These are phyloP conservation scores for Callospermophilus lateralis DNA, from an alignment of 2,113 vertebrate genomes.

Conservation along the genomic window DNA sequence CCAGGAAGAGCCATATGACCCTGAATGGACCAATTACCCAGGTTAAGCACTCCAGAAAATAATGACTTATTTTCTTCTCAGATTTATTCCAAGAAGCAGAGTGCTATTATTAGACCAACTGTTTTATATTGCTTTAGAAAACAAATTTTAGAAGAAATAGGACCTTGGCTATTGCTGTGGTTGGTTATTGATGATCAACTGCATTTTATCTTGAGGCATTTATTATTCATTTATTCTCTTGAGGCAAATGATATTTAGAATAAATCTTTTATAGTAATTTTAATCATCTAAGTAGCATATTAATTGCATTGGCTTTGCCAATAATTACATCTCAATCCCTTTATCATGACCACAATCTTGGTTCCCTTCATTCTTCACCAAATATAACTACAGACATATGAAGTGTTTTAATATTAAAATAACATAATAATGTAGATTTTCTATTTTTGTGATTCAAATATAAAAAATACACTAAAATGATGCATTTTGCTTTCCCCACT, in stretches of 20 bases:
- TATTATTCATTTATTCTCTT: slow-evolving; percentile 10
- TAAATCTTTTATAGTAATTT: neutral
- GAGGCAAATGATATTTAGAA: neutral
- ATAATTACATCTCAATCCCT: neutral
- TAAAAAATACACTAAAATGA: too few relatives aligned
- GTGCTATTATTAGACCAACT: neutral
- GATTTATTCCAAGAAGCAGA: neutral
- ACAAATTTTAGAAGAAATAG: neutral
- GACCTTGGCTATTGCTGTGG: neutral
- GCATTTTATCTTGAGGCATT: neutral
- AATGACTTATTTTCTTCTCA: neutral
- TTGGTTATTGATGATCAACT: neutral
- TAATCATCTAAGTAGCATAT: neutral
- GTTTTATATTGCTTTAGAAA: slow-evolving; percentile 4
- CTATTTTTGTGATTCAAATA: too few relatives aligned
- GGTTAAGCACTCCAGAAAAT: neutral
- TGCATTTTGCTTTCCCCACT: neutral
- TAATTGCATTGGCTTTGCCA: neutral
- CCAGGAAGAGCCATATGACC: neutral
- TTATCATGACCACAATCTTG: neutral
- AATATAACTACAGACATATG: neutral
- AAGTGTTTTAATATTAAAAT: neutral
- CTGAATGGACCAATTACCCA: neutral
- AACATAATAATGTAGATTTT: too few relatives aligned
- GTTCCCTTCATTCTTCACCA: neutral